Evolutionary conservation across 2,888 invertebrate genomes (phyloP), one percentile per base, ranked within the genome.

Genomic region (Heliconius charithonia): DNA sequence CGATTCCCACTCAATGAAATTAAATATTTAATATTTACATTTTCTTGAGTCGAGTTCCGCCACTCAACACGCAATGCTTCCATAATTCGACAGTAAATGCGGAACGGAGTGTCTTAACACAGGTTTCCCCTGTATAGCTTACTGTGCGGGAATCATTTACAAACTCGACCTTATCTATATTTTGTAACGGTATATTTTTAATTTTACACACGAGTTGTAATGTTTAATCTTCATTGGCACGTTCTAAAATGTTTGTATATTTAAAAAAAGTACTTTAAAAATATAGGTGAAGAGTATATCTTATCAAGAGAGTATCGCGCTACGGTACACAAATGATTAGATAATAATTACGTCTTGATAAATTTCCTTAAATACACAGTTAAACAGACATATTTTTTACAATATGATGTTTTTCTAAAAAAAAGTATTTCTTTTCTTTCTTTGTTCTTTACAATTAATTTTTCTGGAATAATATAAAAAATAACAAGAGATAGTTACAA

Each of bases 61-160:
- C 37, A 37, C 37, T 19, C 51, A 51, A 16, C 19, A 19, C 19
- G 19, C 51, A 51, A 19, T 51, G 51, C 51, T 7, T 51, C 7
- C 19, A 51, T 19, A 51, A 19, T 51, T 19, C 16, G 6, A 7
- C 19, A 0, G 13, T 13, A 13, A 45, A 4, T 45, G 51, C 2
- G 7, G 1, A 51, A 51, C 51, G 1, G 6, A 51, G 51, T 51
- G 51, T 51, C 19, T 51, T 51, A 7, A 22, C 19, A 22, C 51
- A 51, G 7, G 0, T 22, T 51, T 7, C 19, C 51, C 3, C 51
- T 7, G 7, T 2, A 19, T 51, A 7, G 7, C 2, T 0, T 19
- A 19, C 7, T 51, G 51, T 7, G 22, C 51, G 51, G 90, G 90
- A 92, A 92, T 91, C 91, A 90, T 88, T 90, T 87, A 86, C n/a